Conservation (phyloP, 2,888 invertebrate species). For the Schrankia costaestrigalis region DNA sequence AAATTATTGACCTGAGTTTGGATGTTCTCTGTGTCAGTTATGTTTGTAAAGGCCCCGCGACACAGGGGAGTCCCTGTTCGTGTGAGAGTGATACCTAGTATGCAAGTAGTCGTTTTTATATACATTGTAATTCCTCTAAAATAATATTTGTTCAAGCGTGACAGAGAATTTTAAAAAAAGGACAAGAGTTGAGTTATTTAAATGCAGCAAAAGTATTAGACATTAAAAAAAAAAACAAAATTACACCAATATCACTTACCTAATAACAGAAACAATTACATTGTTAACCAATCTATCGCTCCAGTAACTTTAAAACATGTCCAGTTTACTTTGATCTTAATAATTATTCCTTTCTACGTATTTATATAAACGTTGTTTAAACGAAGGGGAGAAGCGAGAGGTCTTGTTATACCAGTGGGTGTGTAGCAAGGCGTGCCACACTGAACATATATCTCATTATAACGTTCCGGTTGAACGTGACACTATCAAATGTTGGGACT, state of each 20-base stretch:
- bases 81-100: no score
- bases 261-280: slow-evolving; percentile 33
- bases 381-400: slow-evolving; percentile 7
- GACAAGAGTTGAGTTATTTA: no score
- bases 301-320: slow-evolving; percentile 19
- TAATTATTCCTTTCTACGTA: background rate
- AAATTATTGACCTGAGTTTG: no score
- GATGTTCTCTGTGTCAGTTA: no score
- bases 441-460: slow-evolving; percentile 59
- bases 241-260: slow-evolving; percentile 29
- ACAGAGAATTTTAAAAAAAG: no score
- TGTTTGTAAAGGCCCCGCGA: no score
- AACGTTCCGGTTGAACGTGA: slow-evolving; percentile 50
- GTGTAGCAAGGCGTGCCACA: slow-evolving; percentile 44
- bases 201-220: no score
- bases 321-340: slow-evolving; percentile 21
- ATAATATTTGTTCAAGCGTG: no score
- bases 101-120: no score
- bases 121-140: no score
- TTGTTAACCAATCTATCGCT: slow-evolving; percentile 32
- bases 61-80: no score
- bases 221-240: no score
- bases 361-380: background rate
- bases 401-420: slow-evolving; percentile 29
- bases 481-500: slow-evolving; percentile 41